Evolutionary conservation across 2,113 vertebrate species (phyloP).

Genomic region (Cepphus grylle): DNA sequence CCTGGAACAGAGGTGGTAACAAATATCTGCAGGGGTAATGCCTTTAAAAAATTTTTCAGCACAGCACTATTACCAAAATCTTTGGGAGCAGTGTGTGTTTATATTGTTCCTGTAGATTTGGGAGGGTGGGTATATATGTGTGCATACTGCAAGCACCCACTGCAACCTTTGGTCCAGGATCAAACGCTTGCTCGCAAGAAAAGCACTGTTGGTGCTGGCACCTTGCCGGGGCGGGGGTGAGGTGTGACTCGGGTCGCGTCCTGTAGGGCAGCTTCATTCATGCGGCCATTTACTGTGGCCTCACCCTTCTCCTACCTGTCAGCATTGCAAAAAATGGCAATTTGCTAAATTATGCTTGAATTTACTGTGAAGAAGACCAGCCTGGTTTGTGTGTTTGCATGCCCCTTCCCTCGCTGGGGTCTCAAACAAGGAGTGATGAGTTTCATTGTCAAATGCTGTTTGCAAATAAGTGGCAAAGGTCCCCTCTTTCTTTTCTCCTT

Average conservation of each 20-base stretch:
- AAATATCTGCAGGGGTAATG: neutral
- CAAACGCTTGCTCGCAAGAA: neutral
- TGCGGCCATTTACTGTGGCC: neutral
- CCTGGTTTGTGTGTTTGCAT: neutral
- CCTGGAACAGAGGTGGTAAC: neutral
- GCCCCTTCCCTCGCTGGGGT: accelerated
- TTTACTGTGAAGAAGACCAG: neutral
- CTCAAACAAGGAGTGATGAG: neutral
- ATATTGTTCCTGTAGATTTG: neutral
- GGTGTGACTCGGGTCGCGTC: neutral
- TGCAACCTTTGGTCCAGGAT: neutral
- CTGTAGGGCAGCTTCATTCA: neutral
- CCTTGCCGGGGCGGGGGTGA: neutral
- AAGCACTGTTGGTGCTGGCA: neutral
- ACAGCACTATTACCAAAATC: neutral
- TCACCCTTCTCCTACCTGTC: neutral
- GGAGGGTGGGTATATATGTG: too few relatives aligned
- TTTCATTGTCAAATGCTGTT: neutral
- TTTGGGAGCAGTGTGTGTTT: neutral
- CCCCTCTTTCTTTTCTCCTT: neutral
- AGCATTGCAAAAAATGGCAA: accelerated
- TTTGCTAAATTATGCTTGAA: neutral
- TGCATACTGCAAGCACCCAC: neutral
- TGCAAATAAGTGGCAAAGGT: neutral
- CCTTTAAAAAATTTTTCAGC: neutral